Evolutionary conservation across 1,140 invertebrate species (phyloP), one percentile per base, ranked within the genome.

Genomic region (Ditylenchus dipsaci): DNA sequence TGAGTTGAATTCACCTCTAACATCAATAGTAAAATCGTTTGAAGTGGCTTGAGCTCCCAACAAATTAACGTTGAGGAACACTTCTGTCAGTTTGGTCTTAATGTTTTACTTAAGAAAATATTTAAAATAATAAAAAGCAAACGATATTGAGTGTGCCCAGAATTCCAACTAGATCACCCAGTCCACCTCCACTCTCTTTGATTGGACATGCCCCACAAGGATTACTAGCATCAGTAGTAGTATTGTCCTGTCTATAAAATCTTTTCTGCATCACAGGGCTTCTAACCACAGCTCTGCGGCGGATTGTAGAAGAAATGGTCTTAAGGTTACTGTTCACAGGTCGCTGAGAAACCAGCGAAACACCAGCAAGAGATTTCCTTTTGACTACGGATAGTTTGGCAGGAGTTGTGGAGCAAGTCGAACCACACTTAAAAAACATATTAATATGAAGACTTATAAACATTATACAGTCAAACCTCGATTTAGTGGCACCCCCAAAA

Each of bases 1-100:
- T 27, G 69, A 71, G 63, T 45, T 67, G 67, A 78, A 78, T 62
- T 78, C 76, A 30, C 76, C 76, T 43, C 64, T 78, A 17, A 78
- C 38, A 17, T 78, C 76, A 30, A 78, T 67, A 0, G 76, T 75
- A 61, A 69, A 78, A 47, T 78, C 76, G 42, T 78, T 71, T 15
- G 53, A 59, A 30, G 76, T 78, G 38, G 76, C 76, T 60, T 78
- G 77, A 42, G 71, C 71, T 7, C 73, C 56, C 13, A 78, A 27
- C 11, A 79, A 67, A 64, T 74, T 71, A 8, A 78, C 63, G 13
- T 67, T 69, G 19, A 78, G 63, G 43, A 69, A 70, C 15, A 78
- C 43, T 43, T 78, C 73, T 33, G 71, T 75, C 3, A 78, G 59
- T 45, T 61, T 61, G 59, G 3, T 61, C 59, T 61, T 7, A 53